A percentile compares a stretch with the other conserved stretches of the same genome.
Conservation (phyloP, 2,888 invertebrate genomes). For the Tenthredo distinguenda region DNA sequence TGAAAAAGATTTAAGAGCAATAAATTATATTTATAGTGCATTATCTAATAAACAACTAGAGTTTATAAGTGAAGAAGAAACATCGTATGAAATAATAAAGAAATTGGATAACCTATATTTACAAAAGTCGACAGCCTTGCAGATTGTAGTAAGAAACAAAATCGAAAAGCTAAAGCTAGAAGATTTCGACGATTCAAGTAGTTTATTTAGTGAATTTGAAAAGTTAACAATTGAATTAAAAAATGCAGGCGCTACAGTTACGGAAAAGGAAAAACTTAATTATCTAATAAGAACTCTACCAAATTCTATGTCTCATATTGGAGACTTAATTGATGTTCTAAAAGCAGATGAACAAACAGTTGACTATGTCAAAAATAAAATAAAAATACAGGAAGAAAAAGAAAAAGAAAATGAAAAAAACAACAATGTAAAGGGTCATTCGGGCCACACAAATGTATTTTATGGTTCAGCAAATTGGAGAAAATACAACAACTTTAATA, state of each 20-base stretch:
- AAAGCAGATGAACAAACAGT: conserved; percentile 62
- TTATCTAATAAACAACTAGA: conserved; percentile 57
- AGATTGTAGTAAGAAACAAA: conserved; percentile 62
- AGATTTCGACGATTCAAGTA: too few species aligned
- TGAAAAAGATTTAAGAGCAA: conserved; percentile 59
- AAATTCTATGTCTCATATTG: conserved; percentile 60
- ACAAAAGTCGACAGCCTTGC: conserved; percentile 61
- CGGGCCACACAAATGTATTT: background rate
- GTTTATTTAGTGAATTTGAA: conserved; percentile 63
- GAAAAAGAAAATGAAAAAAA: conserved; percentile 43
- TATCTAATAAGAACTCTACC: conserved; percentile 64
- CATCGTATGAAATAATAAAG: conserved; percentile 61
- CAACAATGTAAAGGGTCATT: background rate
- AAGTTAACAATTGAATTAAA: conserved; percentile 63
- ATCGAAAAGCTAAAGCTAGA: conserved; percentile 60
- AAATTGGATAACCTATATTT: conserved; percentile 62
- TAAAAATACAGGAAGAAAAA: conserved; percentile 58
- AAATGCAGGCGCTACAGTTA: conserved; percentile 61
- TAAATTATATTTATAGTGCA: conserved; percentile 58
- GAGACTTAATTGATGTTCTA: conserved; percentile 62
- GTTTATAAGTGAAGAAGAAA: conserved; percentile 56
- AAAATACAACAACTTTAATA: background rate
- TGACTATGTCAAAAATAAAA: conserved; percentile 66
- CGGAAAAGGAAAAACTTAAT: conserved; percentile 63
- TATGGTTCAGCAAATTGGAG: background rate